A percentile compares a stretch with the other conserved stretches of the same genome.
Conservation (phyloP, 2,888 invertebrate genomes). For the Liodrosophila aerea region DNA sequence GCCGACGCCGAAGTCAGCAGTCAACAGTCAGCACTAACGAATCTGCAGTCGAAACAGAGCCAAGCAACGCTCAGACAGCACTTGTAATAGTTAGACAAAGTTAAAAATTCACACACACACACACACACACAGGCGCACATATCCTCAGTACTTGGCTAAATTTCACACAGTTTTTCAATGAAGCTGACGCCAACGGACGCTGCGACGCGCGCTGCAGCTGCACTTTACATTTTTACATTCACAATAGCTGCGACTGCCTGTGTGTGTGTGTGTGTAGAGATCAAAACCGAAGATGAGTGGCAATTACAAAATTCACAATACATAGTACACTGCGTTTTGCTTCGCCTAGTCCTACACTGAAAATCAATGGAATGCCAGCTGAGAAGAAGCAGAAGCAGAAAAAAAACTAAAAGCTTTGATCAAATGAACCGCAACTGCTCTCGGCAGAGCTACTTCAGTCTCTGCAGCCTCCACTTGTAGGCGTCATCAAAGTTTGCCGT, state of each 20-base stretch:
- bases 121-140: slow-evolving; percentile 20
- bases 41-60: slow-evolving; percentile 40
- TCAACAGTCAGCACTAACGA: background rate
- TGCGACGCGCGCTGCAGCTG: slow-evolving; percentile 29
- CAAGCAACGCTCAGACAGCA: slow-evolving; percentile 39
- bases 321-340: slow-evolving; percentile 27
- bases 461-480: slow-evolving; percentile 55
- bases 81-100: slow-evolving; percentile 57
- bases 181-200: slow-evolving; percentile 23
- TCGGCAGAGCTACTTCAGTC: slow-evolving; percentile 19
- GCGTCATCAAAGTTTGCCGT: slow-evolving; percentile 74
- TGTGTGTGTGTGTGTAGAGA: slow-evolving; percentile 30
- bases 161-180: slow-evolving; percentile 69
- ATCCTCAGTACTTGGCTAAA: slow-evolving; percentile 43
- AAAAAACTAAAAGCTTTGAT: slow-evolving; percentile 54
- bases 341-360: slow-evolving; percentile 55
- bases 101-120: slow-evolving; percentile 28
- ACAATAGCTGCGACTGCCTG: slow-evolving; percentile 15
- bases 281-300: slow-evolving; percentile 47
- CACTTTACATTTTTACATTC: slow-evolving; percentile 44
- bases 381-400: slow-evolving; percentile 17
- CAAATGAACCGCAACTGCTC: slow-evolving; percentile 67
- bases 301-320: slow-evolving; percentile 60
- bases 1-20: too few relatives aligned
- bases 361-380: slow-evolving; percentile 62